phyloP scores from a whole-genome alignment of 2,113 vertebrate genomes.

The Fulmarus glacialis region DNA sequence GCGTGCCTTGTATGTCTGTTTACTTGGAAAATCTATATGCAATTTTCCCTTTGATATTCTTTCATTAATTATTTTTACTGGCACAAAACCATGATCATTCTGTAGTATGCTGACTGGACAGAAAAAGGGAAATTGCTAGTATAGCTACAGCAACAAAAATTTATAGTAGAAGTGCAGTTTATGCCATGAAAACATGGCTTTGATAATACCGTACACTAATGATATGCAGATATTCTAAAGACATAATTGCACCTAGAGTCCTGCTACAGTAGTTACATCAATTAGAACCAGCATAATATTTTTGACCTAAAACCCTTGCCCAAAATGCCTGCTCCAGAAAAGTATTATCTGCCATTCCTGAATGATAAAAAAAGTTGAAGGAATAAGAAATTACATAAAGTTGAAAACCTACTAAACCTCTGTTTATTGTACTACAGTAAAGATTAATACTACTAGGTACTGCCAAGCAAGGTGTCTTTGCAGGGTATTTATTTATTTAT shows the following conservation, averaged over 20 bases:
- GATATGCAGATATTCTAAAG: neutral
- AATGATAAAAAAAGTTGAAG: neutral
- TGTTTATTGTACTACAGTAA: neutral
- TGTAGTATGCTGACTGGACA: neutral
- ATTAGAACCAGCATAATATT: neutral
- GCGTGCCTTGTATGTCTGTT: neutral
- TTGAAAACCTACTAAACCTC: neutral
- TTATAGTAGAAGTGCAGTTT: neutral
- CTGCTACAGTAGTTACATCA: neutral
- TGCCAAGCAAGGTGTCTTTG: neutral
- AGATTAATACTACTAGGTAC: neutral
- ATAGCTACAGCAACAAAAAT: neutral
- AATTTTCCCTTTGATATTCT: neutral
- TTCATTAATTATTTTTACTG: neutral
- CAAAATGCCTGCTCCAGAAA: neutral
- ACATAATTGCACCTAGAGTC: neutral
- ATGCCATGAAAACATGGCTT: neutral
- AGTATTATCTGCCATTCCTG: neutral
- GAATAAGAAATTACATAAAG: neutral
- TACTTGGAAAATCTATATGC: neutral
- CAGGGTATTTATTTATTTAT: neutral
- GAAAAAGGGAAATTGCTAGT: neutral
- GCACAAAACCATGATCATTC: neutral
- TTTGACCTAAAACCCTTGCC: neutral
- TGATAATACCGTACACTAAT: neutral